Evolutionary conservation across 2,113 vertebrate species (phyloP).

Genomic region (Cervus canadensis): DNA sequence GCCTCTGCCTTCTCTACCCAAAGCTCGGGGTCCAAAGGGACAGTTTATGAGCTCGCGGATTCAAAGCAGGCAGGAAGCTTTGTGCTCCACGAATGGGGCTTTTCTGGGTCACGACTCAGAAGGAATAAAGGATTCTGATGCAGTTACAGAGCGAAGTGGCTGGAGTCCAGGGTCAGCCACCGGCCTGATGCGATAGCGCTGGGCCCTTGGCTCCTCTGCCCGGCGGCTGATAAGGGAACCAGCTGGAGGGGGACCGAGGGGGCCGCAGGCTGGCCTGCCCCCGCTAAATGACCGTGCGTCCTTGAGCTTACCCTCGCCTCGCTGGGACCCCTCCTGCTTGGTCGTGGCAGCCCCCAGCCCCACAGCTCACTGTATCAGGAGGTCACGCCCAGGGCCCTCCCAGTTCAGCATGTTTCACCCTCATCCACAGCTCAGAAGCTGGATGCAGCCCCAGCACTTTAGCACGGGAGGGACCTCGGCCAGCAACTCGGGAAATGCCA

Average conservation of each 20-base stretch:
- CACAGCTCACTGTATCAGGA: accelerated
- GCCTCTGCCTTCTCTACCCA: not conserved
- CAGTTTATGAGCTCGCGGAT: accelerated
- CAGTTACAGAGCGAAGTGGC: not conserved
- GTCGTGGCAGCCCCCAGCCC: not conserved
- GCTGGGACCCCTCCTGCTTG: not conserved
- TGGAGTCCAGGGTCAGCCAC: not conserved
- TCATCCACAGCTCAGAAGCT: accelerated
- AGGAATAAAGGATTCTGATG: not conserved
- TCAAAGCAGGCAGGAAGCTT: conserved; percentile 1
- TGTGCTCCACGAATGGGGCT: conserved; percentile 14
- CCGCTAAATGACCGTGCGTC: not conserved
- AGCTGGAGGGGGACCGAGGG: accelerated
- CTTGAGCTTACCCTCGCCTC: not conserved
- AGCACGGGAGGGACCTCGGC: accelerated
- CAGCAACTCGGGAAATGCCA: accelerated
- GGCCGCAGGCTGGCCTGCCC: accelerated
- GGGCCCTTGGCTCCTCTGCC: accelerated
- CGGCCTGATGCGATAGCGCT: accelerated
- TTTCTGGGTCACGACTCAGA: conserved; percentile 52
- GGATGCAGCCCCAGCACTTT: accelerated
- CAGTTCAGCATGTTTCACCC: accelerated
- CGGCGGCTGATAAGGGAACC: accelerated
- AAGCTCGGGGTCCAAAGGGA: not conserved
- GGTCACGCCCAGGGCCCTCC: accelerated